Base-by-base conservation (phyloP, 2,888 invertebrate genomes). In the Chymomyza procnemis region DNA sequence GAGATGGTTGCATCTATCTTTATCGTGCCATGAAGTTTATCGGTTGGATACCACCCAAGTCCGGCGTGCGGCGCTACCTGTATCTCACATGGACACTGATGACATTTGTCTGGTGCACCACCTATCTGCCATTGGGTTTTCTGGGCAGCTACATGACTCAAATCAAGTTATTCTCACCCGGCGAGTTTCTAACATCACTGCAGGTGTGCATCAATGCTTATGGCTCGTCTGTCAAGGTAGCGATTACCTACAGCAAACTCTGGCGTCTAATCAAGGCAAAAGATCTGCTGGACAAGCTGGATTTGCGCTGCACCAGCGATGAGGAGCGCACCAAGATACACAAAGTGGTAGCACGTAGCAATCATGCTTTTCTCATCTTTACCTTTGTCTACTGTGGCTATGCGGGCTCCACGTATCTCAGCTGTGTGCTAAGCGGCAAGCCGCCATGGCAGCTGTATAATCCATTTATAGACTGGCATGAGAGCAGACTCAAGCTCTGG, bases 361-460 rank as follows among this genome's bases (percentile, higher is more conserved):
- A 88, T 68, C 74, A 76, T 0, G 61, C 73, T 0, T 74, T 85
- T 6, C 66, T 86, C 0, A 76, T 86, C 16, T 88, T 79, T 22
- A 68, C 74, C 0, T 22, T 76, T 19, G 68, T 79, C 12, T 88
- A 84, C 61, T 75, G 77, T 21, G 59, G 73, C 3, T 88, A 78
- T 34, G 76, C 76, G 16, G 71, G 69, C 2, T 80, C 76, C 22
- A 83, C 88, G 0, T 82, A 75, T 18, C 50, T 85, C 0, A 79
- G 78, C 22, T 69, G 78, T 0, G 74, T 85, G 3, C 64, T 79
- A 0, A 75, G 67, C 18, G 83, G 85, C 5, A 73, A 64, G 22
- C 87, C 88, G 1, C 85, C 87, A 0, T 88, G 85, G 75, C 84
- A 79, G 61, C 21, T 88, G 8, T 88, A 76, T 19, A 88, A 87